Percentiles rank a stretch among this genome's conserved stretches.
phyloP scores from a whole-genome alignment of 2,797 vertebrate genomes.

The Thamnophis elegans region DNA sequence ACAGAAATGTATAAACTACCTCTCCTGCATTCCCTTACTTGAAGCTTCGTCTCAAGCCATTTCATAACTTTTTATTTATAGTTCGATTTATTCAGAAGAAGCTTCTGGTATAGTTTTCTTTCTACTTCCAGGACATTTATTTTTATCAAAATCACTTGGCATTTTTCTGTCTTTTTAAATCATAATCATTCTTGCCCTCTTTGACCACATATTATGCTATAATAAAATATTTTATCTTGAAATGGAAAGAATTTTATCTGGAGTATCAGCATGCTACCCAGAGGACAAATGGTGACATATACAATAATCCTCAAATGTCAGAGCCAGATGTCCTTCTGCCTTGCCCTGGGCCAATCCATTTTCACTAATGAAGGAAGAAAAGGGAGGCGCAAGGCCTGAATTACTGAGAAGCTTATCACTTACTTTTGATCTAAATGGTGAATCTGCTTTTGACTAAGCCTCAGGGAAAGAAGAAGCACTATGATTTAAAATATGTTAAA shows the following conservation, averaged over 20 bases:
- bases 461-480: not conserved
- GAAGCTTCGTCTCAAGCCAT: not conserved
- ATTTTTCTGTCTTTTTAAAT: not conserved
- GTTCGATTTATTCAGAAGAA: not conserved
- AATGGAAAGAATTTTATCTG: not conserved
- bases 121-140: not conserved
- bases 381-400: not conserved
- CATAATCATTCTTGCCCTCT: not conserved
- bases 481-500: not conserved
- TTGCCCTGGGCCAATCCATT: not conserved
- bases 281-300: not conserved
- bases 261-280: not conserved
- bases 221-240: not conserved
- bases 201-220: not conserved
- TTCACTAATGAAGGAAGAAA: not conserved
- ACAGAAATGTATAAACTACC: too few species aligned
- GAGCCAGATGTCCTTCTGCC: not conserved
- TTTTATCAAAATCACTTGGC: not conserved
- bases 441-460: not conserved
- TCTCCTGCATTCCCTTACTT: too few species aligned
- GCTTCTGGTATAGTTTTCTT: not conserved
- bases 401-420: not conserved
- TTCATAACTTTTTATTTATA: not conserved
- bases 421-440: not conserved
- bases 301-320: not conserved